Evolutionary conservation across 2,113 vertebrate genomes (phyloP), one percentile per base, ranked within the genome.

Genomic region (Centrocercus urophasianus): DNA sequence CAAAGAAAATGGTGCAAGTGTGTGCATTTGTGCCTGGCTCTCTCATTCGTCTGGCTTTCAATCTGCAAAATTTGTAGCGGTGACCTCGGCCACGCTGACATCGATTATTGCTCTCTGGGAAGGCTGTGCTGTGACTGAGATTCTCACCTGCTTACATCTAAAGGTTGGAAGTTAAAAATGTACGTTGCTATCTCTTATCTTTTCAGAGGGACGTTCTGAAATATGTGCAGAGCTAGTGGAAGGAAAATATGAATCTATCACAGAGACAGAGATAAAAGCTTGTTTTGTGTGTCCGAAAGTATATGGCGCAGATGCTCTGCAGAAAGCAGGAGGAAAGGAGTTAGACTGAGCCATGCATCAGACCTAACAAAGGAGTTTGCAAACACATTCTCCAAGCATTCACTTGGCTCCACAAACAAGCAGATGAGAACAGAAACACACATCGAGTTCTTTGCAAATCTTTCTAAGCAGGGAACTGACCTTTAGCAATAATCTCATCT

Each of bases 31-130:
- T 6, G 3, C 43, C 42, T 72, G 64, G 56, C 32, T 16, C 45
- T 69, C 52, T 50, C 50, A 20, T 32, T 60, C 63, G 47, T 54
- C 84, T 93, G 89, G 60, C 71, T 94, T 83, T 73, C 52, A 28
- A 70, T 71, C 78, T 83, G 75, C 42, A 89, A 71, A 93, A 93
- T 72, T 80, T 95, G 67, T 45, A 95, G 89, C 48, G 47, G 60
- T 72, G 84, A 85, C 75, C 82, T 93, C 60, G 80, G 4, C 7
- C 22, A 27, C 17, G 17, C 9, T 65, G 65, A 66, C 2, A 7
- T 32, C 56, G 81, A 34, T 66, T 91, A 72, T 66, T 54, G 36
- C n/a, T 73, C 61, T 57, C 45, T 73, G n/a, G 38, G 56, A 90
- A 85, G 71, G 34, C 22, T 60, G 20, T 19, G 34, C 76, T n/a